Conservation (phyloP, 1,140 invertebrate genomes). For the Andrena cerasifolii region DNA sequence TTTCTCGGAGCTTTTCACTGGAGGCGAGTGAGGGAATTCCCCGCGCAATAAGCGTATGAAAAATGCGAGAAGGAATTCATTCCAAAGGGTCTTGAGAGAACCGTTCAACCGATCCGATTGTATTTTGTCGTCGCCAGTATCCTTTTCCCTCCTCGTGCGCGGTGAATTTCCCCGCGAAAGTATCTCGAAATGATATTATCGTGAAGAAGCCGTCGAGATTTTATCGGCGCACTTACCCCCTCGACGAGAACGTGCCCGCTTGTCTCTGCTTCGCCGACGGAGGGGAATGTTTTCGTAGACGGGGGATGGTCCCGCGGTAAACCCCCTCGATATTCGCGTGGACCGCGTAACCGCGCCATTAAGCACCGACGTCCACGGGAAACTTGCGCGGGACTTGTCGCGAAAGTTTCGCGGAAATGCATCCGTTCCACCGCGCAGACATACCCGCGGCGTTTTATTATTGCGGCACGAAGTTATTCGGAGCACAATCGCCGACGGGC, state of each 20-base stretch:
- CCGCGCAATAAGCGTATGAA: neutral
- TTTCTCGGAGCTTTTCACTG: too few species aligned
- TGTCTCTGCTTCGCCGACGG: neutral
- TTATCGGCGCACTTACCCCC: slow-evolving; percentile 41
- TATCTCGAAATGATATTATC: slow-evolving; percentile 62
- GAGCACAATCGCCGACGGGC: too few species aligned
- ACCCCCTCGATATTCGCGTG: neutral
- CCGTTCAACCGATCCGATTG: slow-evolving; percentile 13
- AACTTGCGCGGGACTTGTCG: too few species aligned
- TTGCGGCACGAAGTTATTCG: too few species aligned
- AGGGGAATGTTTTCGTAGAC: slow-evolving; percentile 22
- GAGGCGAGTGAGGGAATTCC: neutral
- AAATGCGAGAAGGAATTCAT: slow-evolving; percentile 10
- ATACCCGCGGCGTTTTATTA: too few species aligned
- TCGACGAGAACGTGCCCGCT: slow-evolving; percentile 9
- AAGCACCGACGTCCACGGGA: too few species aligned
- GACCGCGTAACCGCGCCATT: too few species aligned
- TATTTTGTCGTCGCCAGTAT: slow-evolving; percentile 16
- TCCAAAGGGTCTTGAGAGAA: neutral
- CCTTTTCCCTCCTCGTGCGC: slow-evolving; percentile 2
- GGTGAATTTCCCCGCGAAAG: slow-evolving; percentile 48
- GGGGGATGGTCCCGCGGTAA: slow-evolving; percentile 5
- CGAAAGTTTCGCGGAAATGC: too few species aligned
- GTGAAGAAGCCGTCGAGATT: slow-evolving; percentile 50
- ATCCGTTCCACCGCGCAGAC: too few species aligned